Base-by-base conservation (phyloP, 2,888 invertebrate species). In the Elmis aenea region DNA sequence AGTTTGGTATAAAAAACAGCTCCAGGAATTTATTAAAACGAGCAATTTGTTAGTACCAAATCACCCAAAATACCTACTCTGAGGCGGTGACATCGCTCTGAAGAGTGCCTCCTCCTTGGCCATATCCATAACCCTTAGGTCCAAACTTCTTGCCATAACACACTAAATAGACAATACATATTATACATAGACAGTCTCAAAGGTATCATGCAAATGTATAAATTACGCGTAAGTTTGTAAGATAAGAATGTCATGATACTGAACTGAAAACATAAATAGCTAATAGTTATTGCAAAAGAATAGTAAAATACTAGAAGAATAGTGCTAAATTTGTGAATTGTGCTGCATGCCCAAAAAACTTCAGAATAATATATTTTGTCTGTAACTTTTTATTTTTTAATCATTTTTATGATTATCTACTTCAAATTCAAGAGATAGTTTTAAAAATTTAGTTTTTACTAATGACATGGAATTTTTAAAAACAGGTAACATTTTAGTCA, bases 91-190 rank as follows among this genome's bases (percentile, higher is more conserved):
- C 81, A 75, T 91, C 91, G 71, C 88, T 87, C 75, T 91, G 90
- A 64, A 92, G 77, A 57, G 89, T 89, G 66, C 92, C 92, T 66
- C 88, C 91, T 65, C 97, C 96, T 74, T 91, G 90, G 62, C 96
- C 96, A 72, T 91, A 95, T 62, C 94, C 95, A 71, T 94, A 94
- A 70, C 92, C 92, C 75, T 90, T 94, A 61, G 95, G 95, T 61
- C 96, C 96, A 74, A 90, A 95, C 77, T 84, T 89, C 80, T 93
- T 91, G 67, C 84, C 90, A 76, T 97, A 95, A 80, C 96, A 96
- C 64, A 87, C 88, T 89, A 73, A 60, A 64, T 5, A 18, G 38
- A 42, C 45, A 50, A 49, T 42, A 52, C 47, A 50, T 41, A 43
- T 39, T 21, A 44, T 38, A 39, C 33, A 41, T 21, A 33, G 30